Evolutionary conservation across 2,888 invertebrate genomes (phyloP).

Genomic region (Ornithoptera alexandrae): DNA sequence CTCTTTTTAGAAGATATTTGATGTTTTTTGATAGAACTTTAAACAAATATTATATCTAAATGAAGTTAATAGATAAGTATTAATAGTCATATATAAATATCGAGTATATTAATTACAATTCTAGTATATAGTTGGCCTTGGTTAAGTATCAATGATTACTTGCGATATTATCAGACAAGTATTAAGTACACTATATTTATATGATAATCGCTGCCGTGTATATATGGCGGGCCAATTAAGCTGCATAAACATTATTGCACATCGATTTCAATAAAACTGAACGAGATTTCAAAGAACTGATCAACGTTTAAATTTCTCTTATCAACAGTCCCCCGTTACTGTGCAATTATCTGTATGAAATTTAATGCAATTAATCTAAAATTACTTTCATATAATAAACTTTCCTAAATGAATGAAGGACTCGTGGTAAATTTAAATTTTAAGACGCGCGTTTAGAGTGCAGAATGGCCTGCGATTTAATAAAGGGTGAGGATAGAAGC

Average conservation of each 20-base stretch:
- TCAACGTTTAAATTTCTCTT: conserved; percentile 18
- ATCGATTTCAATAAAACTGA: conserved; percentile 27
- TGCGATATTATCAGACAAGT: conserved; percentile 45
- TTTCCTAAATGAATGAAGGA: conserved; percentile 31
- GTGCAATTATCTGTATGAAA: conserved; percentile 15
- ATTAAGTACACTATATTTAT: conserved; percentile 47
- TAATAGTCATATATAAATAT: too few relatives aligned
- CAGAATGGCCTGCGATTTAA: conserved; percentile 41
- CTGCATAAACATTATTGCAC: conserved; percentile 27
- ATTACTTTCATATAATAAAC: conserved; percentile 18
- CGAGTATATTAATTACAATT: too few relatives aligned
- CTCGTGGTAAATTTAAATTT: conserved; percentile 34
- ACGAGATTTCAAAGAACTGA: conserved; percentile 20
- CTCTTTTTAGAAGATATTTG: too few relatives aligned
- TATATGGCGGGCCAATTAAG: conserved; percentile 40
- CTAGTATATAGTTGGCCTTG: conserved; percentile 21
- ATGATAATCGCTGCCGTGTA: conserved; percentile 54
- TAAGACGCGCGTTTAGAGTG: conserved; percentile 34
- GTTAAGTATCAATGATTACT: conserved; percentile 53
- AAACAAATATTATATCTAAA: too few relatives aligned
- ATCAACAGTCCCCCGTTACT: conserved; percentile 14
- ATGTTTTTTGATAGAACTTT: too few relatives aligned
- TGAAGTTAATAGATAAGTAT: too few relatives aligned
- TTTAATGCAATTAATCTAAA: conserved; percentile 22
- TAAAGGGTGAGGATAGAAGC: conserved; percentile 42